A percentile compares a stretch with the other conserved stretches of the same genome.
Evolutionary conservation across 37 sponge, comb jelly and placozoan genomes (phyloP).

Genomic region (Haliclona indistincta): DNA sequence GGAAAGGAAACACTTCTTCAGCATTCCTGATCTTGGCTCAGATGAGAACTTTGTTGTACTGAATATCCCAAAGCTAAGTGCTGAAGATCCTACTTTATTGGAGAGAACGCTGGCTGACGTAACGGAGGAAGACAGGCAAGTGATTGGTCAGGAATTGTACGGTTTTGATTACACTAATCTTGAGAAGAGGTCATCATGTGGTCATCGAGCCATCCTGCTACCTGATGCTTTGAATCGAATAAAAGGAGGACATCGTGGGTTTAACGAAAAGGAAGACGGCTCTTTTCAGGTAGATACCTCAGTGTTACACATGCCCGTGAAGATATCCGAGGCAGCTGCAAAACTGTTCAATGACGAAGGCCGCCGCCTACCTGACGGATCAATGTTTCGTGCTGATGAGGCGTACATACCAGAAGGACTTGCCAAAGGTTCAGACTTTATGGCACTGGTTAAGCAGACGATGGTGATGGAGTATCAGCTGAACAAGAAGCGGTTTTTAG

Average conservation of each 20-base stretch:
- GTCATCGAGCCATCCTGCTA: neutral
- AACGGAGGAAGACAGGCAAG: neutral
- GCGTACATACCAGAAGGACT: neutral
- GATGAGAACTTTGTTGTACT: neutral
- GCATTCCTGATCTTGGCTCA: neutral
- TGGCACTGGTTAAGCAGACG: neutral
- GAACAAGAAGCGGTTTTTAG: neutral
- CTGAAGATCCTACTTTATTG: neutral
- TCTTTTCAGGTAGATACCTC: neutral
- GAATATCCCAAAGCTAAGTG: neutral
- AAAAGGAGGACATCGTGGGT: neutral
- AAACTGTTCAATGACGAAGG: neutral
- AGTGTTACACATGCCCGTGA: neutral
- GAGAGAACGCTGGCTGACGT: neutral
- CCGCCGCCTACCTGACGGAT: neutral
- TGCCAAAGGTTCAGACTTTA: neutral
- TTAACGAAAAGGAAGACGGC: neutral
- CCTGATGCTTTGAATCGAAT: neutral
- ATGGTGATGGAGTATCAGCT: neutral
- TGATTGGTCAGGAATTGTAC: neutral
- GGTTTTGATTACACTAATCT: neutral
- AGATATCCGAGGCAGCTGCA: neutral
- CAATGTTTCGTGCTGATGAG: neutral
- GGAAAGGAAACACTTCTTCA: neutral
- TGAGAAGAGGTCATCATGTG: neutral